Base-by-base conservation (phyloP, 2,888 invertebrate genomes). In the Nomada ruficornis region DNA sequence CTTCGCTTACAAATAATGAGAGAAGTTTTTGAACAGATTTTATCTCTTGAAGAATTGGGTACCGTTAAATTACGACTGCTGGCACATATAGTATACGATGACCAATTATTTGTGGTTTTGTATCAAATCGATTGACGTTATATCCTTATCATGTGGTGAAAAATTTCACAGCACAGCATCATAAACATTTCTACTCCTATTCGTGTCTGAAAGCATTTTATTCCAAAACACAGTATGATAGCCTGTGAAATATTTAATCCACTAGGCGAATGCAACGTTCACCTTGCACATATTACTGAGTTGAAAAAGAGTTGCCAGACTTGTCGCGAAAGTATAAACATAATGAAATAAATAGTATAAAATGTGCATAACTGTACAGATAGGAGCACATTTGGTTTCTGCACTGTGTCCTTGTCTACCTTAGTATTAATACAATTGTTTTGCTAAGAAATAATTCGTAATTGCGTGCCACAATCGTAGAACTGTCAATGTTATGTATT, bases 1-100 rank as follows among this genome's bases (percentile, higher is more conserved):
- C 71, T 50, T 60, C 47, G 36, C 65, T 54, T 54, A n/a, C 44
- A 11, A 26, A 47, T 23, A 80, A 71, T 42, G 7, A 11, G 11
- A n/a, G 20, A 5, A 78, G 18, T 9, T 23, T 44, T 36, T 15
- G 15, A 47, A 47, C 2, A n/a, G 11, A 64, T 13, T 42, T 47
- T 36, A 36, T 36, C 47, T n/a, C 18, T 47, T 23, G 64, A 54
- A 29, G 15, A 44, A 44, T 55, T 29, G n/a, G 7, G 47, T 18
- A 55, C 15, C 0, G 15, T 15, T 26, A 11, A 23, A 54, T 13
- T 20, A 11, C 11, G 9, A 57, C 13, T n/a, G n/a, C 7, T 15
- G 4, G 0, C 0, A 4, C 4, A 44, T 11, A 20, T 18, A 23
- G 23, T 23, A 20, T 10, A 20, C 23, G 23, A 50, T 62, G 36